Evolutionary conservation across 2,797 vertebrate species (phyloP), one percentile per base, ranked within the genome.

Genomic region (Typhlichthys eigenmanni): DNA sequence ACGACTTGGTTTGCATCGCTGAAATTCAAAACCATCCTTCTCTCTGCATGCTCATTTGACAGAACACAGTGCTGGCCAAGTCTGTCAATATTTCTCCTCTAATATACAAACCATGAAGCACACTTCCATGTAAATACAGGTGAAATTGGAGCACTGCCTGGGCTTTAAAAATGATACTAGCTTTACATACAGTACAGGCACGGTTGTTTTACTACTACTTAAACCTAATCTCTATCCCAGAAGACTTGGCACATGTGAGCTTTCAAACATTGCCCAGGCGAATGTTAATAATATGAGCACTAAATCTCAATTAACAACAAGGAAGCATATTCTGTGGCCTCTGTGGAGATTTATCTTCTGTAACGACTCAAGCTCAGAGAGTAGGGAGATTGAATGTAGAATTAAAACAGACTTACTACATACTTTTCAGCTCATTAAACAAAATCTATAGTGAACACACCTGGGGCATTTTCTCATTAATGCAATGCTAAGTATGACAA

Each of bases 271-370:
- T 34, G 62, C 52, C 43, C 60, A 14, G 3, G 7, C 2, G 2
- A 65, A 64, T 60, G 73, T 60, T 78, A 60, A 70, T 75, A 80
- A 77, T 71, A 74, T 66, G 55, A 78, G 72, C 72, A 75, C 77
- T 82, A 69, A 78, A 82, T 86, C 72, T 82, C 62, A 79, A 74
- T 82, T 75, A 76, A 76, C 66, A 68, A 73, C 47, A 62, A 70
- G 72, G 67, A 79, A 55, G 49, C 61, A 63, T 60, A 17, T 71
- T 71, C 55, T 64, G 55, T 60, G 56, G 61, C 69, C 71, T 14
- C 13, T 0, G 16, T 9, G 55, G 47, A 74, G 68, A 81, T 81
- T 76, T 79, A 66, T 80, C 66, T 29, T 13, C 24, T 29, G 7
- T 43, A n/a, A 58, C 13, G 2, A 54, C 50, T 19, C 5, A 14